phyloP scores from a whole-genome alignment of 2,113 vertebrate species.

The Acrocephalus kingi region DNA sequence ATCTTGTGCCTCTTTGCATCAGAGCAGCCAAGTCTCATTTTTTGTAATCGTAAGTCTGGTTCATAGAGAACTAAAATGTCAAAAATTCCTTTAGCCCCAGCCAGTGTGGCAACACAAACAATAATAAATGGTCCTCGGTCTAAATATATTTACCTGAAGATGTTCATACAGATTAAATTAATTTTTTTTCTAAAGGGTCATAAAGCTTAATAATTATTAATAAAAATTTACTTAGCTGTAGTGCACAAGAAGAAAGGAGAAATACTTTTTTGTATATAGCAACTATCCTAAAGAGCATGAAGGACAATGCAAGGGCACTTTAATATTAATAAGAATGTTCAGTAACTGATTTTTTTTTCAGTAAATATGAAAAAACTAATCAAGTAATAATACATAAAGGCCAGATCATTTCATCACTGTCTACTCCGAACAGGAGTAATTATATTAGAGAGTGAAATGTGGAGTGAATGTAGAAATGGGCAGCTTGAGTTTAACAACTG shows the following conservation, averaged over 20 bases:
- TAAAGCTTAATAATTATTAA: neutral
- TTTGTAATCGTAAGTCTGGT: neutral
- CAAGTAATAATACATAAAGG: slow-evolving; percentile 48
- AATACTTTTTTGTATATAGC: neutral
- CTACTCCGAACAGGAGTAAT: slow-evolving; percentile 47
- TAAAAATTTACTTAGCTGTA: neutral
- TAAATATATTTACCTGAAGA: neutral
- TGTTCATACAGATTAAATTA: neutral
- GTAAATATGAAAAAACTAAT: slow-evolving; percentile 30
- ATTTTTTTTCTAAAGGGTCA: neutral
- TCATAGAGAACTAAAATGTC: neutral
- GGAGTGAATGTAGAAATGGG: neutral
- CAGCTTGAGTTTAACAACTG: slow-evolving; percentile 26
- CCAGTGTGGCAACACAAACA: neutral
- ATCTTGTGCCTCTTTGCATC: neutral
- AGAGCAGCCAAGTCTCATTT: neutral
- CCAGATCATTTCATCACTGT: slow-evolving; percentile 62
- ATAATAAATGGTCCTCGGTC: neutral
- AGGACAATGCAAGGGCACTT: neutral
- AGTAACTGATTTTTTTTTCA: slow-evolving; percentile 24
- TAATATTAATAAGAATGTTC: neutral
- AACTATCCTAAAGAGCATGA: neutral
- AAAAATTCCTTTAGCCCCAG: neutral
- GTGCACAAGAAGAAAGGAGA: neutral
- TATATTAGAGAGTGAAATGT: slow-evolving; percentile 41